Conservation (phyloP, 1,140 invertebrate species). For the Globodera ellingtonae region DNA sequence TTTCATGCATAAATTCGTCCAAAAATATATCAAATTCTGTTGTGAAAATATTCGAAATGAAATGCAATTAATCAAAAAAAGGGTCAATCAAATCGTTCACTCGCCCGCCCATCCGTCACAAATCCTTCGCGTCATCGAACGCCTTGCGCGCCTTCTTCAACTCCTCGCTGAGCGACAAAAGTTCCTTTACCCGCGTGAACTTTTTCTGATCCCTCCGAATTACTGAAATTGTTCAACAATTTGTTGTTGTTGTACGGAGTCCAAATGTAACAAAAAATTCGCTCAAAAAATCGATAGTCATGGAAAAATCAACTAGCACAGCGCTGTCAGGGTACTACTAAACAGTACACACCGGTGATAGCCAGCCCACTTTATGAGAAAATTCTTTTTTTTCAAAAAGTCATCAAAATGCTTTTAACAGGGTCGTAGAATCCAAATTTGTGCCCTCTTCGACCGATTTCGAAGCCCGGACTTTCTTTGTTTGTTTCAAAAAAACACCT, state of each 20-base stretch:
- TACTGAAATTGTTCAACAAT: slow-evolving; percentile 76
- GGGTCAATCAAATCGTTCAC: not conserved
- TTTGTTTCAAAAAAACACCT: too few species aligned
- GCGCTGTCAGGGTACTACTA: too few species aligned
- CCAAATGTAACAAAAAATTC: slow-evolving; percentile 7
- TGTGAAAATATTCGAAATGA: too few species aligned
- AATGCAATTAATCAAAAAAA: not conserved
- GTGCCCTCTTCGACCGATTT: too few species aligned
- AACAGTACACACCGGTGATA: too few species aligned
- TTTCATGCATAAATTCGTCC: not conserved
- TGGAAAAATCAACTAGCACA: too few species aligned
- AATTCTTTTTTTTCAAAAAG: too few species aligned
- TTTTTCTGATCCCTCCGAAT: slow-evolving; percentile 95
- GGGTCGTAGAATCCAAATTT: too few species aligned
- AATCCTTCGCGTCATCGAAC: slow-evolving; percentile 92
- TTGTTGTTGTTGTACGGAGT: not conserved
- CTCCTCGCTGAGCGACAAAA: slow-evolving; percentile 98
- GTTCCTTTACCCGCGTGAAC: slow-evolving; percentile 94
- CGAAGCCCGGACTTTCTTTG: too few species aligned
- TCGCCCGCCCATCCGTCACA: slow-evolving; percentile 24
- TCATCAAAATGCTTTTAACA: too few species aligned
- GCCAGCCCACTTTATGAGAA: too few species aligned
- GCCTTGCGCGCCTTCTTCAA: slow-evolving; percentile 97
- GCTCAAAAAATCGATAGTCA: too few species aligned
- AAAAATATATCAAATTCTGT: not conserved